Percentiles rank a stretch among this genome's conserved stretches.
Evolutionary conservation across 1,140 invertebrate species (phyloP).

Genomic region (Platorchestia sp.): DNA sequence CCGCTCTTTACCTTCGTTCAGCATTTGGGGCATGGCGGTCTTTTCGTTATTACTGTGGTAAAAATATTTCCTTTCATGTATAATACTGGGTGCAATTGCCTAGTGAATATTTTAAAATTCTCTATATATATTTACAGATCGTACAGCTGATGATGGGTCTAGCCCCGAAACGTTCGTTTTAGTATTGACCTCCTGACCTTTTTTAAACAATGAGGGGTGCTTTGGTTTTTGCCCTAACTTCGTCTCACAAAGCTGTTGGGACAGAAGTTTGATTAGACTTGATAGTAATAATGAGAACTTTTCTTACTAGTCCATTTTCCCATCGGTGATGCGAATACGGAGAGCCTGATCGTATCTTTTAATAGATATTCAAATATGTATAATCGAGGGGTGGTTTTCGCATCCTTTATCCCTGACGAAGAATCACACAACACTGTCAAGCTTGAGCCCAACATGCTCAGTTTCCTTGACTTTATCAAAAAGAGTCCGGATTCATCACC

Average conservation of each 20-base stretch:
- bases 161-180: too few species aligned
- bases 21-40: neutral
- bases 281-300: neutral
- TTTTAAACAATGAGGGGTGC: neutral
- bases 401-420: too few species aligned
- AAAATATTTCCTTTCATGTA: neutral
- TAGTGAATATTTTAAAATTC: neutral
- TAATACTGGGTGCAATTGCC: neutral
- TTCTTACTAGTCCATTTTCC: neutral
- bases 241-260: too few species aligned
- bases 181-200: neutral
- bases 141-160: too few species aligned
- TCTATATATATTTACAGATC: neutral
- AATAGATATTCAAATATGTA: too few species aligned
- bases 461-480: too few species aligned
- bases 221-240: too few species aligned
- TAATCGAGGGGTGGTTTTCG: too few species aligned
- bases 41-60: neutral
- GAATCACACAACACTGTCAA: too few species aligned
- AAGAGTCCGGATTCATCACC: too few species aligned
- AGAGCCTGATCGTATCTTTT: neutral
- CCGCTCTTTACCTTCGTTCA: neutral
- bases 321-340: neutral
- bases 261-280: too few species aligned
- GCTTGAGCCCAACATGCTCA: too few species aligned